phyloP scores from a whole-genome alignment of 1,140 invertebrate species.

The Magallana angulata region DNA sequence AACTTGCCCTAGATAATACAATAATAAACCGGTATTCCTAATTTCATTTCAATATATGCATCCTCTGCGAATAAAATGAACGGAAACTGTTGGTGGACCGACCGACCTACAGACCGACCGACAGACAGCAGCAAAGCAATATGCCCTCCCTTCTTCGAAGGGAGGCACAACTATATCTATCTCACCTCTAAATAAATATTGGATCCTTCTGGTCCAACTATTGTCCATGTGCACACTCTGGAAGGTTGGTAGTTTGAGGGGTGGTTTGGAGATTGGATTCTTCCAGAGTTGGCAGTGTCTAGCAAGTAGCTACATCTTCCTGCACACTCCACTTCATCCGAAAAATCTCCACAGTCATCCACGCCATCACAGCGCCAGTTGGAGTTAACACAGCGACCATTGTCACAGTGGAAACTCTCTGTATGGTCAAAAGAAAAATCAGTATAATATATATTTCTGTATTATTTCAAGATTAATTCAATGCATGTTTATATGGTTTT shows the following conservation, averaged over 20 bases:
- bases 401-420: slow-evolving; percentile 69
- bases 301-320: slow-evolving; percentile 75
- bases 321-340: slow-evolving; percentile 75
- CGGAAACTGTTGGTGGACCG: no score
- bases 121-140: no score
- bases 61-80: no score
- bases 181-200: slow-evolving; percentile 91
- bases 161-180: neutral
- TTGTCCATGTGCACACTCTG: slow-evolving; percentile 96
- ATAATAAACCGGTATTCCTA: no score
- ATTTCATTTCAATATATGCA: no score
- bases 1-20: no score
- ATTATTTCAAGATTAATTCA: no score
- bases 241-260: slow-evolving; percentile 94
- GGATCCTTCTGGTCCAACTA: slow-evolving; percentile 96
- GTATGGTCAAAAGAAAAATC: slow-evolving; percentile 1
- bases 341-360: slow-evolving; percentile 75
- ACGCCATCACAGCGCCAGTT: slow-evolving; percentile 72
- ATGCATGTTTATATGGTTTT: no score
- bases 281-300: slow-evolving; percentile 87
- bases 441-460: no score
- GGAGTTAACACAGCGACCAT: slow-evolving; percentile 70
- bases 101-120: no score
- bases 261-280: slow-evolving; percentile 95
- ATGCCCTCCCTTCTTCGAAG: no score